These are phyloP conservation scores for Trididemnum nubilum DNA, from an alignment of 23 tunicate genomes.

Conservation along the genomic window DNA sequence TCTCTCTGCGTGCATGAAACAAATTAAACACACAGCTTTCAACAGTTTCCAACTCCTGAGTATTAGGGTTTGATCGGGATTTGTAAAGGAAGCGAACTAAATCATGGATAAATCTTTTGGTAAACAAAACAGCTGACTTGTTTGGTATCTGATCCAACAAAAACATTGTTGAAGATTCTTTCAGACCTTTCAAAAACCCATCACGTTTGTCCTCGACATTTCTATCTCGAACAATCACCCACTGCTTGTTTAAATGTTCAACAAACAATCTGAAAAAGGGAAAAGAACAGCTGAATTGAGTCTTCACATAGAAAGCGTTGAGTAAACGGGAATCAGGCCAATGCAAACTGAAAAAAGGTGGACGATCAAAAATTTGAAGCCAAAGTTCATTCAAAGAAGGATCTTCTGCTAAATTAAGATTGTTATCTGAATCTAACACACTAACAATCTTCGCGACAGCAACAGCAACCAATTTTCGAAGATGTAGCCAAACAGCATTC, in stretches of 20 bases:
- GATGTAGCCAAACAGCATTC: slow-evolving; percentile 57
- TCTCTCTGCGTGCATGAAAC: background rate
- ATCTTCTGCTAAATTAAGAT: slow-evolving; percentile 33
- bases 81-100: slow-evolving; percentile 21
- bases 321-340: background rate
- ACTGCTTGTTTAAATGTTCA: slow-evolving; percentile 25
- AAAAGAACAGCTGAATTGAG: background rate
- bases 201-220: background rate
- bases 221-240: slow-evolving; percentile 4
- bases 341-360: background rate
- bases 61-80: background rate
- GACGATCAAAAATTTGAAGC: slow-evolving; percentile 5
- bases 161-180: background rate
- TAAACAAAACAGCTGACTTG: background rate
- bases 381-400: background rate
- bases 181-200: background rate
- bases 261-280: slow-evolving; percentile 1
- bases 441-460: slow-evolving; percentile 51
- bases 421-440: slow-evolving; percentile 43
- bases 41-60: background rate
- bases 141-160: background rate
- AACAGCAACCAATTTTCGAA: slow-evolving; percentile 31
- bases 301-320: background rate
- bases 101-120: slow-evolving; percentile 27
- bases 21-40: background rate